These are phyloP conservation scores for Podocnemis expansa DNA, from an alignment of 2,113 vertebrate species.

Conservation along the genomic window DNA sequence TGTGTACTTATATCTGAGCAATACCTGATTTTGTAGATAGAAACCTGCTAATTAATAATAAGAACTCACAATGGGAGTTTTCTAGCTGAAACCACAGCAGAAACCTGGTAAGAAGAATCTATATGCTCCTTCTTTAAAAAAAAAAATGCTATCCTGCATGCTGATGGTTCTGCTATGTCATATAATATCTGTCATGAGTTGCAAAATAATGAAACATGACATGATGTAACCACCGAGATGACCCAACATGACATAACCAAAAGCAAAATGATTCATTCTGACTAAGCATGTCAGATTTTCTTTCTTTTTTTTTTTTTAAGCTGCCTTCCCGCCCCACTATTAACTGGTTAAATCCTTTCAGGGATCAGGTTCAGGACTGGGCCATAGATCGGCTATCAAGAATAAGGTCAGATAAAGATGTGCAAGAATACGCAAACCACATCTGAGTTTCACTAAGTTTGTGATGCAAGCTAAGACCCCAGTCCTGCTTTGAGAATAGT, in stretches of 20 bases:
- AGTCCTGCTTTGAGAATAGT: background rate
- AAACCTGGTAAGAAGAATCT: slow-evolving; percentile 32
- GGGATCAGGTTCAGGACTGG: background rate
- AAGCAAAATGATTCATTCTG: slow-evolving; percentile 35
- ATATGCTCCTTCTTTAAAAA: background rate
- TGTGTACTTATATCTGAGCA: slow-evolving; percentile 39
- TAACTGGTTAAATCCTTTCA: background rate
- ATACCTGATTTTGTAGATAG: slow-evolving; percentile 64
- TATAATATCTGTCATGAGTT: background rate
- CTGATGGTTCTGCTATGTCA: background rate
- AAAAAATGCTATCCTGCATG: background rate
- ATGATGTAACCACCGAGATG: background rate
- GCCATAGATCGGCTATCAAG: background rate
- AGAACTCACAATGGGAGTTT: slow-evolving; percentile 19
- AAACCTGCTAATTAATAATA: slow-evolving; percentile 56
- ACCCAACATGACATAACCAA: slow-evolving; percentile 9
- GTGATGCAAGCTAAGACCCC: background rate
- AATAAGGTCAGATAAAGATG: background rate
- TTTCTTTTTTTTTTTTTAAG: slow-evolving; percentile 13
- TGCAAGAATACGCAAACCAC: background rate
- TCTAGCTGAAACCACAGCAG: slow-evolving; percentile 6
- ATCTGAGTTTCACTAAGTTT: background rate
- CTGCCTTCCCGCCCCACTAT: background rate
- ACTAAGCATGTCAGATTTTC: slow-evolving; percentile 25
- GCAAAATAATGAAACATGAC: slow-evolving; percentile 50